Evolutionary conservation across 2,797 vertebrate species (phyloP), one percentile per base, ranked within the genome.

Genomic region (Gouania willdenowi): DNA sequence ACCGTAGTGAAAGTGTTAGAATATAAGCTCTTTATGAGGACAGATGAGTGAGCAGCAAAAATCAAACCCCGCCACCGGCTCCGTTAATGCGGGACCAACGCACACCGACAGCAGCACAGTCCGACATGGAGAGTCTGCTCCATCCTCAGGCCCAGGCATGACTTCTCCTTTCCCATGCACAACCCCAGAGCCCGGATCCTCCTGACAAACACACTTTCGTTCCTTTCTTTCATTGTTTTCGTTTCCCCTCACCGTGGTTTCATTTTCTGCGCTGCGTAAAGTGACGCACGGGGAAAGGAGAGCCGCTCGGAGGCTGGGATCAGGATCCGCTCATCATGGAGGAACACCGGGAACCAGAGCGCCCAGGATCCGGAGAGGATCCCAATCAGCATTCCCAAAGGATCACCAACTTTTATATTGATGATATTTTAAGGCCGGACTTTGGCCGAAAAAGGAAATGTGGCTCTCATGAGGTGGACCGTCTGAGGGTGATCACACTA

Each of bases 361-460:
- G 49, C 19, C 45, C 45, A 4, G 38, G 90, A 54, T 87, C 85
- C 8, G 61, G 79, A 23, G 77, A 85, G 35, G 83, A 85, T 71
- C 91, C 82, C 24, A 86, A 90, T 69, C 88, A 90, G 74, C 92
- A 84, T 34, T 84, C 87, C 12, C 90, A 91, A 71, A 73, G 90
- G 70, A 78, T 92, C 84, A 95, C 93, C 60, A 94, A 97, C 91
- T 97, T 97, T 67, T 95, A 92, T 83, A 97, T 96, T 53, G 93
- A 96, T 75, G 93, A 94, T 78, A 96, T 96, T 74, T 79, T 95
- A 26, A 82, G 92, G 61, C 92, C 94, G 8, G 94, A 95, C 66
- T 97, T 97, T 39, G 94, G 94, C 23, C 86, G 88, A 28, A 88
- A 88, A 50, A 89, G 87, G 43, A 93, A 92, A 56, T 85, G 90